Base-by-base conservation (phyloP, 53 echinoderm and acorn worm species). In the Patiria pectinifera region DNA sequence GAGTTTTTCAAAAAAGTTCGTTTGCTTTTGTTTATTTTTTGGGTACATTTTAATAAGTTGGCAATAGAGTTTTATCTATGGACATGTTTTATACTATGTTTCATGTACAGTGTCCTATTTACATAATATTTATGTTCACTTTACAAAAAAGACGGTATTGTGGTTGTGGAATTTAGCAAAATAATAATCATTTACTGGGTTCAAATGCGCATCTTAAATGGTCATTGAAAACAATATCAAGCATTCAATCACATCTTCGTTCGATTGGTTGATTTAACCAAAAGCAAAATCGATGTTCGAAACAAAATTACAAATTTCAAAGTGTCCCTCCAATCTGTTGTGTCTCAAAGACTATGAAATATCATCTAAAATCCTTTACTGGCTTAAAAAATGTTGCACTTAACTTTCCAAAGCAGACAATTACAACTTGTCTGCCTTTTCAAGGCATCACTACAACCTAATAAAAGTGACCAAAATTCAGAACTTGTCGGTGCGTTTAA, bases 81-180 rank as follows among this genome's bases (percentile, higher is more conserved):
- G 23, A 53, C 53, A 53, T 5, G 76, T 59, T 58, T 76, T 77
- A 35, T 77, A 59, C 60, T 82, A 14, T 53, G 8, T 80, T 59
- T 76, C 76, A 87, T 87, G 76, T 87, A 87, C 87, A 87, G 45
- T 6, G 46, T 77, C 77, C 13, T 87, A 76, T 87, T 53, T 87
- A 87, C 87, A 87, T 62, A 53, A 35, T 8, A 53, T 53, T 5
- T 59, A 43, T 24, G 86, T 71, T 48, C 48, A 86, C 72, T 86
- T 43, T 78, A 47, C 47, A 13, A 78, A 45, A 78, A 78, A 2
- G 14, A 78, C 3, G 1, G 45, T 12, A 45, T 45, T 78, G 6
- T 77, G 12, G 21, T 78, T n/a, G 1, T 78, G 16, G 47, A 78
- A 35, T 2, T 78, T 43, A 46, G 14, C 79, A 78, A 45, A 12